A percentile compares a stretch with the other conserved stretches of the same genome.
Conservation (phyloP, 2,888 invertebrate species). For the Brenthis ino region DNA sequence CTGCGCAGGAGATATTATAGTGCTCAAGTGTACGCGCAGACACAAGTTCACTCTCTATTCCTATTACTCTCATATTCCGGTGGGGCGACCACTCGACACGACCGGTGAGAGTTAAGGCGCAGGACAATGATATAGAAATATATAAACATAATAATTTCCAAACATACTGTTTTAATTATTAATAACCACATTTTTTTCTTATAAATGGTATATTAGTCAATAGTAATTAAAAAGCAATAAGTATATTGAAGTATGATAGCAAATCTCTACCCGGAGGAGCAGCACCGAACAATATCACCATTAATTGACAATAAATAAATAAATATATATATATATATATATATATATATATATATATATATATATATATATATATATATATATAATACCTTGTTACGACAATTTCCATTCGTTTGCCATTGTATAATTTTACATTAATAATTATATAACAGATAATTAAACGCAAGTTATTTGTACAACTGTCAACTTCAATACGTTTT, state of each 20-base stretch:
- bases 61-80: no score
- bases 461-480: constrained; percentile 23
- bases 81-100: no score
- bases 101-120: no score
- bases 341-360: no score
- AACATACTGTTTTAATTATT: no score
- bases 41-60: no score
- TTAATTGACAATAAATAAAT: constrained; percentile 25
- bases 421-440: constrained; percentile 25
- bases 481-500: constrained; percentile 33
- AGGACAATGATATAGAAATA: no score
- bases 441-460: constrained; percentile 34
- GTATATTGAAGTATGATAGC: constrained; percentile 11
- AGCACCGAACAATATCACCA: constrained; percentile 5
- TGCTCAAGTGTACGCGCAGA: no score
- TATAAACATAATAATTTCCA: no score
- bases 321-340: no score
- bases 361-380: no score
- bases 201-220: not conserved
- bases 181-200: not conserved
- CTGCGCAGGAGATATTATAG: no score
- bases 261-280: constrained; percentile 4
- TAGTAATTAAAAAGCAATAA: constrained; percentile 14
- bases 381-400: constrained; percentile 22
- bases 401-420: constrained; percentile 22